A percentile compares a stretch with the other conserved stretches of the same genome.
Conservation (phyloP, 2,888 invertebrate genomes). For the Tachina fera region DNA sequence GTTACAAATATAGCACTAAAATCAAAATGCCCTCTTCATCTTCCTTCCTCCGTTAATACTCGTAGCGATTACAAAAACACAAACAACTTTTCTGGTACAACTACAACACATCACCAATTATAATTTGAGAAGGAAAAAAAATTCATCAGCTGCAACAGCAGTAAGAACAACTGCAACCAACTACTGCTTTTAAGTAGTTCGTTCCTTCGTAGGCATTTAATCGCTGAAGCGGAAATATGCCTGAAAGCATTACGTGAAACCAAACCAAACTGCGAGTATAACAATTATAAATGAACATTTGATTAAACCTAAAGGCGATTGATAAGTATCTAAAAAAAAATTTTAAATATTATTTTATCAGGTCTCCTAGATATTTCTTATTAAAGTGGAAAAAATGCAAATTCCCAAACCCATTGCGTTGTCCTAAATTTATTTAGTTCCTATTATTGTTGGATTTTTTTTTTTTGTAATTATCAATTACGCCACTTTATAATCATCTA, state of each 20-base stretch:
- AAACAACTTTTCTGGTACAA: slow-evolving; percentile 3
- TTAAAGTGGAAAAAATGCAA: too few relatives aligned
- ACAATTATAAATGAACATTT: slow-evolving; percentile 53
- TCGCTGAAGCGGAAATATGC: slow-evolving; percentile 61
- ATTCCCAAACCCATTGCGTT: too few relatives aligned
- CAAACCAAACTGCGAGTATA: slow-evolving; percentile 33
- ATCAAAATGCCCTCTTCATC: background rate
- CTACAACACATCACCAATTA: slow-evolving; percentile 21
- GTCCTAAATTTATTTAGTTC: too few relatives aligned
- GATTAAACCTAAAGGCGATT: slow-evolving; percentile 13
- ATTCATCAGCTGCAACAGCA: background rate
- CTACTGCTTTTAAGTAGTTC: slow-evolving; percentile 41
- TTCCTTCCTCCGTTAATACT: background rate
- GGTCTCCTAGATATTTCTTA: too few relatives aligned
- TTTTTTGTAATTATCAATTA: slow-evolving; percentile 9
- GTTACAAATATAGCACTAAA: background rate
- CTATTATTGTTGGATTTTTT: background rate
- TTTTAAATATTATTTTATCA: too few relatives aligned
- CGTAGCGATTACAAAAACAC: background rate
- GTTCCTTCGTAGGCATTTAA: slow-evolving; percentile 59
- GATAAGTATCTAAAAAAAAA: background rate
- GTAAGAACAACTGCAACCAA: slow-evolving; percentile 15
- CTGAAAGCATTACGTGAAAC: slow-evolving; percentile 53
- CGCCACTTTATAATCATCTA: slow-evolving; percentile 9
- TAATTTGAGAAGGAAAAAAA: slow-evolving; percentile 1